Percentiles rank a stretch among this genome's conserved stretches.
phyloP scores from a whole-genome alignment of 1,140 invertebrate species.

The Dendroctonus valens region DNA sequence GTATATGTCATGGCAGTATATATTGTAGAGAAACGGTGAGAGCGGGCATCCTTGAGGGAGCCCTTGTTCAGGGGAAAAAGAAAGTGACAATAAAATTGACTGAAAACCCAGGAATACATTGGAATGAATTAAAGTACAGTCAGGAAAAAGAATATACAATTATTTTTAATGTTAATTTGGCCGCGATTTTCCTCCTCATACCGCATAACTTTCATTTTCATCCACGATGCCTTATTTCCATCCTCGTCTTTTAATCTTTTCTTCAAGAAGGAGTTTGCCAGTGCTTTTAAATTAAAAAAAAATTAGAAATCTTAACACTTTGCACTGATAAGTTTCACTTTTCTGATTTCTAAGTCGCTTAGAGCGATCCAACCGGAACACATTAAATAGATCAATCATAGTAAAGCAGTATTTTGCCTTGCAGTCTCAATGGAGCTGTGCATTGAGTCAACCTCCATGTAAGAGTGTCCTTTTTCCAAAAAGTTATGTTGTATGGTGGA shows the following conservation, averaged over 20 bases:
- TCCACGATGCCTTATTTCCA: not conserved
- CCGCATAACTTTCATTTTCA: slow-evolving; percentile 1
- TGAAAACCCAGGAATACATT: too few relatives aligned
- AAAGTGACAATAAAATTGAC: too few relatives aligned
- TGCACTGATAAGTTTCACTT: slow-evolving; percentile 14
- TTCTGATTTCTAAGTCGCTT: slow-evolving; percentile 20
- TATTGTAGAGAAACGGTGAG: too few relatives aligned
- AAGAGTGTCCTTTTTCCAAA: slow-evolving; percentile 31
- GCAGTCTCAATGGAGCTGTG: slow-evolving; percentile 33
- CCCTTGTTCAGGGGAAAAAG: too few relatives aligned
- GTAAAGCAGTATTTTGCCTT: slow-evolving; percentile 16
- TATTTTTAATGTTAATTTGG: not conserved
- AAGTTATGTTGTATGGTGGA: slow-evolving; percentile 32
- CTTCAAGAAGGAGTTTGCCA: slow-evolving; percentile 10
- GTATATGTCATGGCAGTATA: too few relatives aligned
- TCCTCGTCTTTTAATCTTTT: slow-evolving; percentile 1
- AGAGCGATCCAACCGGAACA: slow-evolving; percentile 26
- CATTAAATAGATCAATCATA: slow-evolving; percentile 26
- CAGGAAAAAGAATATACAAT: too few relatives aligned
- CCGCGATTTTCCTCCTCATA: slow-evolving; percentile 4
- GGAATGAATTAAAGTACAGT: too few relatives aligned
- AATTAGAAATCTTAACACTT: slow-evolving; percentile 26
- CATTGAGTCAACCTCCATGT: slow-evolving; percentile 40
- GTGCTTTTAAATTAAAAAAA: slow-evolving; percentile 24
- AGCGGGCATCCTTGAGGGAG: too few relatives aligned